These are phyloP conservation scores for Pemphredon lugubris DNA, from an alignment of 2,888 invertebrate species.

Conservation along the genomic window DNA sequence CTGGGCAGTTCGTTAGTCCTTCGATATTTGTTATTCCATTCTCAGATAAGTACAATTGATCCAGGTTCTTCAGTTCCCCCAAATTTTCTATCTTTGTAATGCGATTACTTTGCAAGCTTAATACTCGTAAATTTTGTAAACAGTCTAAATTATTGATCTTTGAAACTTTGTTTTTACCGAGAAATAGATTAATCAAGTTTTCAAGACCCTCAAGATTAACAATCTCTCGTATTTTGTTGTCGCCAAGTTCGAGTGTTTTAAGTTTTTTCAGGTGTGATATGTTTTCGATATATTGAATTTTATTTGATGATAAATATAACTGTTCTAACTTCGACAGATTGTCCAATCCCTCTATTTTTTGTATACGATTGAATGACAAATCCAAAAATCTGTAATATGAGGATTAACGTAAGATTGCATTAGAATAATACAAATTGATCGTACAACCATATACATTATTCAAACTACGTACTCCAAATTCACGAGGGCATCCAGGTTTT, in stretches of 20 bases:
- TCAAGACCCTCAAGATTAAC: slow-evolving; percentile 91
- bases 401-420: slow-evolving; percentile 26
- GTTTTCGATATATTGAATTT: slow-evolving; percentile 93
- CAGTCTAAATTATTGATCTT: slow-evolving; percentile 91
- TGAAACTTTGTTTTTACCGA: slow-evolving; percentile 97
- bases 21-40: slow-evolving; percentile 93
- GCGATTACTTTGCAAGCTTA: slow-evolving; percentile 96
- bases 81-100: slow-evolving; percentile 93
- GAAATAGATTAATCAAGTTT: slow-evolving; percentile 89
- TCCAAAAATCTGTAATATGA: slow-evolving; percentile 89
- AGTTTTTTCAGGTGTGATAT: slow-evolving; percentile 90
- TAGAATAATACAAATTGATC: background rate
- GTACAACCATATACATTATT: background rate
- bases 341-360: slow-evolving; percentile 91
- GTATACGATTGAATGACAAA: slow-evolving; percentile 96
- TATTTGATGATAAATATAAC: slow-evolving; percentile 94
- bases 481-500: slow-evolving; percentile 92
- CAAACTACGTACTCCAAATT: slow-evolving; percentile 91
- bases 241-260: slow-evolving; percentile 95
- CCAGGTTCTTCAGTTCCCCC: slow-evolving; percentile 87
- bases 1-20: slow-evolving; percentile 86
- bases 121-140: slow-evolving; percentile 87
- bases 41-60: slow-evolving; percentile 95
- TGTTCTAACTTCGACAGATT: slow-evolving; percentile 89
- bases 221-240: slow-evolving; percentile 95